phyloP scores from a whole-genome alignment of 2,888 invertebrate species.

The Eurytoma californica region DNA sequence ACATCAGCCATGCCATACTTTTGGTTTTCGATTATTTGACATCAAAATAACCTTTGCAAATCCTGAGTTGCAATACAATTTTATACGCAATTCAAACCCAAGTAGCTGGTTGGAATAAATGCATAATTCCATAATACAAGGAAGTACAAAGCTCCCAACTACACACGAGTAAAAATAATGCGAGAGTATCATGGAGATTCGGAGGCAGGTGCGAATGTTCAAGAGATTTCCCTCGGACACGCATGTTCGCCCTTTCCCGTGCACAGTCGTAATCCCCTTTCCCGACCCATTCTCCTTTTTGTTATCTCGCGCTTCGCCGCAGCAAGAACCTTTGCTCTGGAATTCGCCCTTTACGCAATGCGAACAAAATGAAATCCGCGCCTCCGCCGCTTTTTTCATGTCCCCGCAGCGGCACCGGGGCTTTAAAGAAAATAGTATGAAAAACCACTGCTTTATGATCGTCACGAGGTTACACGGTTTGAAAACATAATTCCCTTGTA shows the following conservation, averaged over 20 bases:
- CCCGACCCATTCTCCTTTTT: no score
- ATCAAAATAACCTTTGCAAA: no score
- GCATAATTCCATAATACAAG: no score
- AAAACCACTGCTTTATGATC: not conserved
- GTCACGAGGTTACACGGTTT: not conserved
- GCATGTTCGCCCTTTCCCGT: no score
- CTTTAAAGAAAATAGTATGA: not conserved
- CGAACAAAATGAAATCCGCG: constrained; percentile 21
- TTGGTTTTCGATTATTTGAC: no score
- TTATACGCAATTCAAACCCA: no score
- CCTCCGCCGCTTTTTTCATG: not conserved
- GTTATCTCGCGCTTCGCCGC: not conserved
- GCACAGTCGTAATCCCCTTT: not conserved
- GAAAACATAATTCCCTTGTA: not conserved
- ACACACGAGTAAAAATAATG: not conserved
- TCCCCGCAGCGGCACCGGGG: not conserved
- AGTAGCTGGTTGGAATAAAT: no score
- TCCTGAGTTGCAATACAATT: no score
- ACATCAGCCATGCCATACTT: no score
- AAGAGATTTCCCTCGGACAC: constrained; percentile 1
- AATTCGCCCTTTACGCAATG: not conserved
- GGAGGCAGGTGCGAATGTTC: not conserved
- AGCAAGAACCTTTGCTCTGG: not conserved
- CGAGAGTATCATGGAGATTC: not conserved
- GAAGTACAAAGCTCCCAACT: not conserved